Conservation (phyloP, 2,888 invertebrate species). For the Notodonta dromedarius region DNA sequence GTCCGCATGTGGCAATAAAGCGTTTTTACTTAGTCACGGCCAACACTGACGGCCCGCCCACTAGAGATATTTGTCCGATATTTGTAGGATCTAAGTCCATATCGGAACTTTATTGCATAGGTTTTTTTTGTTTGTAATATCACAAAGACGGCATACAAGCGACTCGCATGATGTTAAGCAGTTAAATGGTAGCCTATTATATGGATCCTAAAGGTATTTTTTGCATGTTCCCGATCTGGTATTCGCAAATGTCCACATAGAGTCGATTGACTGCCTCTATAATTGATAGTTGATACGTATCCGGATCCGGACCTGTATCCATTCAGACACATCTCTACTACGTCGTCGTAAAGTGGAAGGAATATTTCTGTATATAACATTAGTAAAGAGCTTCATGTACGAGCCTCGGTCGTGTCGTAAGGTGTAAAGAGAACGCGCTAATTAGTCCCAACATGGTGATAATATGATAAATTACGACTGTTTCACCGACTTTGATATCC, state of each 20-base stretch:
- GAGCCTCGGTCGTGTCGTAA: constrained; percentile 27
- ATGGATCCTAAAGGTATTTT: no score
- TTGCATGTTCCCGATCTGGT: no score
- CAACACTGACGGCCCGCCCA: constrained; percentile 30
- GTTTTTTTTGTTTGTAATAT: no score
- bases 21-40: constrained; percentile 55
- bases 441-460: constrained; percentile 46
- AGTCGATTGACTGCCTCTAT: no score
- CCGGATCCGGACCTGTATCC: not conserved
- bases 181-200: no score
- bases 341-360: constrained; percentile 20
- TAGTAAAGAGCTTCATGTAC: constrained; percentile 29
- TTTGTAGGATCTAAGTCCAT: not conserved
- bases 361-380: constrained; percentile 30
- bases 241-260: no score
- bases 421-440: constrained; percentile 37
- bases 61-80: not conserved
- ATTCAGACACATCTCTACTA: not conserved
- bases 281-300: no score
- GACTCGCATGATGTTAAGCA: no score
- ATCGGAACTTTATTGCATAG: no score
- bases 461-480: constrained; percentile 46
- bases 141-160: no score
- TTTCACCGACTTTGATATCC: constrained; percentile 46
- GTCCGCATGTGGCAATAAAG: constrained; percentile 43